Conservation (phyloP, 37 sponge, comb jelly and placozoan species). For the Hormiphora californensis region DNA sequence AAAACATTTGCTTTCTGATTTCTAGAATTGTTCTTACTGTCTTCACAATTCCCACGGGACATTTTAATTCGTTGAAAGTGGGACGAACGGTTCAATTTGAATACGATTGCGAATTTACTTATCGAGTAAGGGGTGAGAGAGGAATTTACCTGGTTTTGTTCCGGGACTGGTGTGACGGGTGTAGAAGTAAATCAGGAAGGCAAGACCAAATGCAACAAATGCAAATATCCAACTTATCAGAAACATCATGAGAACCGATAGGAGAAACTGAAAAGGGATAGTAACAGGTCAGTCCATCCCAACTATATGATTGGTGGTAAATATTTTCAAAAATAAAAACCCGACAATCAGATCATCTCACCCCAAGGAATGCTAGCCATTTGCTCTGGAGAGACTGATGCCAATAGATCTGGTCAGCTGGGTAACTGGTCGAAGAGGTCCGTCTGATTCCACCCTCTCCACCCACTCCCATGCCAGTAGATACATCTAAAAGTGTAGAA, state of each 20-base stretch:
- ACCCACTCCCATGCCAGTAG: background rate
- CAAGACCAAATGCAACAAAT: conserved; percentile 9
- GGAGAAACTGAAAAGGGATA: background rate
- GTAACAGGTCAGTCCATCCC: background rate
- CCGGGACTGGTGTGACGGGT: conserved; percentile 55
- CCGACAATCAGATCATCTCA: conserved; percentile 62
- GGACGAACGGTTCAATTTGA: background rate
- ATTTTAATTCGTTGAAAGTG: too few species aligned
- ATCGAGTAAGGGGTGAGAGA: too few species aligned
- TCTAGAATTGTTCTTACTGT: too few species aligned
- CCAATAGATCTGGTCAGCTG: background rate
- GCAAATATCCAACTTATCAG: conserved; percentile 58
- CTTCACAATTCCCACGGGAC: too few species aligned
- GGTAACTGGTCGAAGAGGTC: background rate
- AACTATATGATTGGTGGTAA: too few species aligned
- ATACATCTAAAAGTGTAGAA: conserved; percentile 34
- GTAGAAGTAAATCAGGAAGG: conserved; percentile 58
- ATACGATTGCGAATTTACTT: too few species aligned
- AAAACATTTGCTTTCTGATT: too few species aligned
- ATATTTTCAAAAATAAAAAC: conserved; percentile 49
- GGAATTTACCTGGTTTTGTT: conserved; percentile 56
- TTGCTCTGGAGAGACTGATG: conserved; percentile 18
- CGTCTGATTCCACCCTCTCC: background rate
- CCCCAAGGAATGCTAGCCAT: conserved; percentile 58
- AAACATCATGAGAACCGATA: conserved; percentile 57